These are phyloP conservation scores for Apomyelois bistriatella DNA, from an alignment of 2,888 invertebrate genomes.

Conservation along the genomic window DNA sequence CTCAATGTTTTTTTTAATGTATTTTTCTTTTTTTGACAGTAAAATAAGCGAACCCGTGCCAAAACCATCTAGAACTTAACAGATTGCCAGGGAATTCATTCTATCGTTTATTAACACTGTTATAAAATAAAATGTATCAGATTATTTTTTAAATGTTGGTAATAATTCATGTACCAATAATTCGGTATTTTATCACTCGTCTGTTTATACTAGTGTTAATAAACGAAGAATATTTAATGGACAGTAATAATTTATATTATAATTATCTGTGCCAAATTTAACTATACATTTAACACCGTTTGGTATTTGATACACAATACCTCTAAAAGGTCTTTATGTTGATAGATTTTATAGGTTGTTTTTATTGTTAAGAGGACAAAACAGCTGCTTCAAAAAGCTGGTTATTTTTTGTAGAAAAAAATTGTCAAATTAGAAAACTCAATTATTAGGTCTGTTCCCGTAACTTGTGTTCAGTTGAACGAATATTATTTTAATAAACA, in stretches of 20 bases:
- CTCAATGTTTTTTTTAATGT: constrained; percentile 25
- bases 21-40: constrained; percentile 26
- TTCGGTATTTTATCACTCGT: neutral
- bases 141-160: neutral
- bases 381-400: constrained; percentile 49
- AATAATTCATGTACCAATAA: neutral
- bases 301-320: constrained; percentile 40
- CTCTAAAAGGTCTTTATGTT: constrained; percentile 67
- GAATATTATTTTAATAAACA: constrained; percentile 81
- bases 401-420: constrained; percentile 59
- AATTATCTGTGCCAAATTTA: constrained; percentile 70
- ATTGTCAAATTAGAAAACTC: constrained; percentile 73
- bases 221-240: constrained; percentile 21
- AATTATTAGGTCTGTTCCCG: constrained; percentile 74
- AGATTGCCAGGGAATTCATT: constrained; percentile 35
- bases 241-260: constrained; percentile 42
- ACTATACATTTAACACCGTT: constrained; percentile 35
- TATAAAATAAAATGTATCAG: neutral
- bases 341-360: constrained; percentile 79
- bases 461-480: constrained; percentile 78
- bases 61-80: constrained; percentile 64
- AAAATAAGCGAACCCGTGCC: constrained; percentile 42
- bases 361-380: constrained; percentile 77
- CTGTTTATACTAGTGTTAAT: neutral
- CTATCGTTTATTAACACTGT: constrained; percentile 6